Evolutionary conservation across 2,113 vertebrate genomes (phyloP).

Genomic region (Rutilus rutilus): DNA sequence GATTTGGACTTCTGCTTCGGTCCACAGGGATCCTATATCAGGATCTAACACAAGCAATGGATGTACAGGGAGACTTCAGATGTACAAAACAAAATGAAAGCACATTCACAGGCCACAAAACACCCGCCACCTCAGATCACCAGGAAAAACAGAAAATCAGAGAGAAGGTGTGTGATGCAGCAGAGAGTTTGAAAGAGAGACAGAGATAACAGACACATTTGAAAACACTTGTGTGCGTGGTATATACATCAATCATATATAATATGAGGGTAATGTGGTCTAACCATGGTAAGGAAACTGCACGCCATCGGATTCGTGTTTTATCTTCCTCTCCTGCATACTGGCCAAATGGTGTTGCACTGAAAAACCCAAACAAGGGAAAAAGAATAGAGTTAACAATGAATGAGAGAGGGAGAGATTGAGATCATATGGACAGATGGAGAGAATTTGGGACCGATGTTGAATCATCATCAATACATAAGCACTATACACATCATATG

Average conservation of each 20-base stretch:
- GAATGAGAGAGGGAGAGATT: constrained; percentile 53
- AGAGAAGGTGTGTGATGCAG: constrained; percentile 7
- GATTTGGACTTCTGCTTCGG: neutral
- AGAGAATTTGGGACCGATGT: constrained; percentile 8
- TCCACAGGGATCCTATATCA: neutral
- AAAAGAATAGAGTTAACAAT: constrained; percentile 78
- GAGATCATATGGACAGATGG: constrained; percentile 57
- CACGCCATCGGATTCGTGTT: constrained; percentile 80
- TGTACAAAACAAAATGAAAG: neutral
- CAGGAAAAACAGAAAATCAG: constrained; percentile 17
- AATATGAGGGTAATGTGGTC: constrained; percentile 68
- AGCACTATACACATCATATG: neutral
- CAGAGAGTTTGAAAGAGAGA: constrained; percentile 18
- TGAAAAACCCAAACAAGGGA: constrained; percentile 81
- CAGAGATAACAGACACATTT: constrained; percentile 40
- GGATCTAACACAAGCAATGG: neutral
- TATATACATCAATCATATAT: constrained; percentile 43
- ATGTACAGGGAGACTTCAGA: constrained; percentile 3
- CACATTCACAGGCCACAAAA: neutral
- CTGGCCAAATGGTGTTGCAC: constrained; percentile 82
- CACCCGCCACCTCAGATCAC: constrained; percentile 18
- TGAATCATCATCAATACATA: constrained; percentile 24
- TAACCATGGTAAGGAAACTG: constrained; percentile 84
- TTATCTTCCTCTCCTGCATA: constrained; percentile 84
- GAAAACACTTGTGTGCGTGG: constrained; percentile 52